Conservation (phyloP, 2,888 invertebrate species). For the Drosophila aldrichi region DNA sequence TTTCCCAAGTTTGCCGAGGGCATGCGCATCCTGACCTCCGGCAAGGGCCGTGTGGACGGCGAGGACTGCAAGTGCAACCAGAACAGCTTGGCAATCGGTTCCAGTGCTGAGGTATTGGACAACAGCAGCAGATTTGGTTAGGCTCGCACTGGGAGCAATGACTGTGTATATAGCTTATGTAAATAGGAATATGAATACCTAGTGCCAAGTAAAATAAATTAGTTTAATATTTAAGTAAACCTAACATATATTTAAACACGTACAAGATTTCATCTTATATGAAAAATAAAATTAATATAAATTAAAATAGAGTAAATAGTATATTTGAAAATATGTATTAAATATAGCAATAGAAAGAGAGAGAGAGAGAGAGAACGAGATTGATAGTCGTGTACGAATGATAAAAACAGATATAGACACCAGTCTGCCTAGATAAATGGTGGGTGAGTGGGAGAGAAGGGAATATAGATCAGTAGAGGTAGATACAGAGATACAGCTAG, state of each 20-base stretch:
- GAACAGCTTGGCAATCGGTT: conserved; percentile 26
- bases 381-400: no score
- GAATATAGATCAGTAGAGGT: no score
- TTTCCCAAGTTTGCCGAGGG: conserved; percentile 83
- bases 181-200: conserved; percentile 29
- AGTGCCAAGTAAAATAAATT: conserved; percentile 26
- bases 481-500: no score
- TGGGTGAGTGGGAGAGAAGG: no score
- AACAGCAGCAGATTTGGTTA: conserved; percentile 65
- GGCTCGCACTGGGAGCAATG: background rate
- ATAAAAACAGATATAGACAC: background rate
- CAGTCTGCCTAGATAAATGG: no score
- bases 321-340: background rate
- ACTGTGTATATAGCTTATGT: conserved; percentile 45
- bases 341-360: background rate
- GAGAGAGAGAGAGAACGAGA: background rate
- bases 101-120: conserved; percentile 66
- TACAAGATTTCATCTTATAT: background rate
- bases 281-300: background rate
- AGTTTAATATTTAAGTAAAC: background rate
- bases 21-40: conserved; percentile 74
- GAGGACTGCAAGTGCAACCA: conserved; percentile 77
- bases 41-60: conserved; percentile 56
- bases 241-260: background rate
- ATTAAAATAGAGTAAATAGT: background rate